Evolutionary conservation across 2,888 invertebrate genomes (phyloP).

Genomic region (Orthosia gothica): DNA sequence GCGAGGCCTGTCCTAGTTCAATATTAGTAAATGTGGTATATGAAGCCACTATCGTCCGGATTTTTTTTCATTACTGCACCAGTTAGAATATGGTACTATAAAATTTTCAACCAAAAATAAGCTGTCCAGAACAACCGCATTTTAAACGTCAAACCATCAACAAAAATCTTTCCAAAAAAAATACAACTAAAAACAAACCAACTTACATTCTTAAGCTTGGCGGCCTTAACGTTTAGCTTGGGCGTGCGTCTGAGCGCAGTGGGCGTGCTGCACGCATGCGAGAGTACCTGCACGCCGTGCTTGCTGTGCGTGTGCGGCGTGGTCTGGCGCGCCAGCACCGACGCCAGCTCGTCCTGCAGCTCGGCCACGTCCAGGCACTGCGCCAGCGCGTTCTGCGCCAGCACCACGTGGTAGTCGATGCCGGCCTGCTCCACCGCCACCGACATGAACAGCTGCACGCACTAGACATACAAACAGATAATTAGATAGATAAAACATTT

Average conservation of each 20-base stretch:
- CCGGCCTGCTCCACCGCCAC: conserved; percentile 98
- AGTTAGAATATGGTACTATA: background rate
- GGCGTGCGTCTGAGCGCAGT: conserved; percentile 55
- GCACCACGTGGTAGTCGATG: conserved; percentile 99
- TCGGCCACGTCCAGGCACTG: conserved; percentile 96
- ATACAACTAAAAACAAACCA: conserved; percentile 21
- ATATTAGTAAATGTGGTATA: background rate
- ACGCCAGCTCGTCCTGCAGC: conserved; percentile 98
- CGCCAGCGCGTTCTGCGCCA: conserved; percentile 98
- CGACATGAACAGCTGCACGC: conserved; percentile 98
- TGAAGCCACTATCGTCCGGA: background rate
- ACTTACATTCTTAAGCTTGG: conserved; percentile 90
- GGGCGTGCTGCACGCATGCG: conserved; percentile 38
- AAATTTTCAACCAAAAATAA: background rate
- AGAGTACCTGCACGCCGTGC: conserved; percentile 95
- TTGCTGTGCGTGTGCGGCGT: conserved; percentile 96
- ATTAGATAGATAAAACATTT: background rate
- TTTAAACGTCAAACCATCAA: conserved; percentile 49
- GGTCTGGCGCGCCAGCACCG: conserved; percentile 98
- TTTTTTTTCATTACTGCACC: background rate
- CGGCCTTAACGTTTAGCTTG: conserved; percentile 79
- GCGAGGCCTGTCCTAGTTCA: background rate
- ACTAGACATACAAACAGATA: conserved; percentile 90
- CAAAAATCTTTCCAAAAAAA: conserved; percentile 4
- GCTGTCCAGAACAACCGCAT: background rate